Conservation (phyloP, 2,888 invertebrate species). For the Aleiodes alternator region DNA sequence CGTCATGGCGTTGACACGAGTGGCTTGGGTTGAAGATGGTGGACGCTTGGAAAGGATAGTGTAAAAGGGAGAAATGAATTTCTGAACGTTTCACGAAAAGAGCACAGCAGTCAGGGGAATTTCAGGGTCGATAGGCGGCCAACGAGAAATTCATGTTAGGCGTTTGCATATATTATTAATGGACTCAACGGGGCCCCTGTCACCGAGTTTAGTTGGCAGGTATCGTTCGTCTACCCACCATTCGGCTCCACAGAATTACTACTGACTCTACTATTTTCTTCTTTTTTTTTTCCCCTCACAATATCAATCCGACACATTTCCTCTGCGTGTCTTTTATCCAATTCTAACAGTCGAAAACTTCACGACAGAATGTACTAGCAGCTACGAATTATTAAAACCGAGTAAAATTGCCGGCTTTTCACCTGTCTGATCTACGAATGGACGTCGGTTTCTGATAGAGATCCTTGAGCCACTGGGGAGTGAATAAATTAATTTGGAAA, state of each 20-base stretch:
- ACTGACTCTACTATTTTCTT: slow-evolving; percentile 27
- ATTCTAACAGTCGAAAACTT: slow-evolving; percentile 54
- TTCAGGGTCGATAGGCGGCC: slow-evolving; percentile 54
- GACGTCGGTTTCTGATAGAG: slow-evolving; percentile 22
- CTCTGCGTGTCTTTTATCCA: slow-evolving; percentile 50
- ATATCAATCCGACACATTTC: slow-evolving; percentile 42
- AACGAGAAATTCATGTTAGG: slow-evolving; percentile 72
- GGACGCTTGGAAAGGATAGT: slow-evolving; percentile 25
- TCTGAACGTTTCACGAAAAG: slow-evolving; percentile 55
- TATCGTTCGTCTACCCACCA: slow-evolving; percentile 60
- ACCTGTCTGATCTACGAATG: neutral
- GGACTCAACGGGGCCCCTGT: slow-evolving; percentile 67
- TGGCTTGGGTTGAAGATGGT: neutral
- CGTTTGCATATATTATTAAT: slow-evolving; percentile 74
- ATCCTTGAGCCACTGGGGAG: slow-evolving; percentile 1
- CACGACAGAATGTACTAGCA: slow-evolving; percentile 37
- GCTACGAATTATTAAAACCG: slow-evolving; percentile 67
- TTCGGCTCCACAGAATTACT: slow-evolving; percentile 53
- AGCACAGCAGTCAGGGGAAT: slow-evolving; percentile 44
- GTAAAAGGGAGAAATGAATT: slow-evolving; percentile 51
- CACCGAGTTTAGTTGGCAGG: slow-evolving; percentile 69
- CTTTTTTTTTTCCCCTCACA: slow-evolving; percentile 49
- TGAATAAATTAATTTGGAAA: slow-evolving; percentile 14
- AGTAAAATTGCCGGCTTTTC: slow-evolving; percentile 50
- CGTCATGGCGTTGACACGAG: neutral